Evolutionary conservation across 2,888 invertebrate genomes (phyloP), one percentile per base, ranked within the genome.

Genomic region (Eucriotettix oculatus): DNA sequence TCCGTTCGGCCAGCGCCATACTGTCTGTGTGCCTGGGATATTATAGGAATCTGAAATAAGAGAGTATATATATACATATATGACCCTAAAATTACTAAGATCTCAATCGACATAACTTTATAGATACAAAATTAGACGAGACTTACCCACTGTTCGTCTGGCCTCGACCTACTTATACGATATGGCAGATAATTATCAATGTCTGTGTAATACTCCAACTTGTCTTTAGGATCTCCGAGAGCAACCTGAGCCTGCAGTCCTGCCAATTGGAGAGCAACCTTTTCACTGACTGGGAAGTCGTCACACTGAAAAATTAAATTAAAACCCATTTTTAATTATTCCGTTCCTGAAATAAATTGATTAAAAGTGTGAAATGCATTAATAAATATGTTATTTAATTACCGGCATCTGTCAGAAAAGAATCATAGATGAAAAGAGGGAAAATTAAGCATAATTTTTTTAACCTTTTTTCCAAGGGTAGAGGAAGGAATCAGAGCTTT

Each of bases 201-300:
- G 70, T 94, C 92, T 58, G 87, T 83, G 75, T 95, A 95, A 74
- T 90, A 90, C 65, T 91, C 90, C 9, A 87, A 78, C 64, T 87
- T 86, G 67, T 86, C 85, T 66, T 82, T 81, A 0, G 87, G 87
- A 76, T 93, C 90, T 12, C 94, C 94, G 58, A 94, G 78, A n/a
- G 92, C 85, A 54, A 95, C 95, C 75, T 95, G 95, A 12, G 93
- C 92, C 73, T 96, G 95, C 14, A 96, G 78, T 17, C 96, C 96
- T 0, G 95, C 95, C 67, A 96, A 75, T 72, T 96, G 95, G 2
- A 96, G 79, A 0, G 94, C 93, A 59, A 95, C 93, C 74, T 94
- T 91, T 75, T 94, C 93, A 44, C 91, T 92, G 10, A 96, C 92
- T 0, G 93, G 93, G 72, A 92, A 95, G 74, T 95, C 93, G 74